Conservation (phyloP, 2,888 invertebrate genomes). For the Acleris sparsana region DNA sequence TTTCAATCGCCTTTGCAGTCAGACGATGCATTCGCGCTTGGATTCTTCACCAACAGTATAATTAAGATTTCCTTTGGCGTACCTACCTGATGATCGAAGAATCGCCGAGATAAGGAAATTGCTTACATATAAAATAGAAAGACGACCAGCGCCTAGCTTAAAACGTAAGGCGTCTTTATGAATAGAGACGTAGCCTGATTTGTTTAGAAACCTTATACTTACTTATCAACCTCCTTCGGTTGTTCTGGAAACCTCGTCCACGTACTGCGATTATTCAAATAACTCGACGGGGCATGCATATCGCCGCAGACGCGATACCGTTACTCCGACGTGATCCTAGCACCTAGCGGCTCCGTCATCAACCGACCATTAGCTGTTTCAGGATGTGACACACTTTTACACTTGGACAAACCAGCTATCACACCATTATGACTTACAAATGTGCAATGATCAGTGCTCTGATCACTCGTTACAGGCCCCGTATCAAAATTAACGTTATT, state of each 20-base stretch:
- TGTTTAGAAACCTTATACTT: conserved; percentile 22
- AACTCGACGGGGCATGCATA: conserved; percentile 55
- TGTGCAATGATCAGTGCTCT: conserved; percentile 6
- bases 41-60: conserved; percentile 41
- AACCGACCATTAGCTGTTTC: conserved; percentile 66
- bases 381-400: conserved; percentile 72
- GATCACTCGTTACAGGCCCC: conserved; percentile 3
- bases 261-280: conserved; percentile 72
- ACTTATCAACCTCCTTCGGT: conserved; percentile 30
- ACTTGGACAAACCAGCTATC: conserved; percentile 41
- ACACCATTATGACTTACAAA: neutral
- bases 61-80: conserved; percentile 34
- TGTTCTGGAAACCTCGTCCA: conserved; percentile 42
- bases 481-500: conserved; percentile 25
- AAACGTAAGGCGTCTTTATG: conserved; percentile 1
- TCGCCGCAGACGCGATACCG: conserved; percentile 58
- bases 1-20: conserved; percentile 50
- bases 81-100: conserved; percentile 10
- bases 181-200: conserved; percentile 37
- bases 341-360: conserved; percentile 67
- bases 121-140: conserved; percentile 28
- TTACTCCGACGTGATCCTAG: conserved; percentile 74
- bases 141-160: conserved; percentile 2
- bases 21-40: conserved; percentile 48
- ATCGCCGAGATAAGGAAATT: conserved; percentile 22